A percentile compares a stretch with the other conserved stretches of the same genome.
Evolutionary conservation across 2,797 vertebrate species (phyloP).

Genomic region (Cottoperca gobio): DNA sequence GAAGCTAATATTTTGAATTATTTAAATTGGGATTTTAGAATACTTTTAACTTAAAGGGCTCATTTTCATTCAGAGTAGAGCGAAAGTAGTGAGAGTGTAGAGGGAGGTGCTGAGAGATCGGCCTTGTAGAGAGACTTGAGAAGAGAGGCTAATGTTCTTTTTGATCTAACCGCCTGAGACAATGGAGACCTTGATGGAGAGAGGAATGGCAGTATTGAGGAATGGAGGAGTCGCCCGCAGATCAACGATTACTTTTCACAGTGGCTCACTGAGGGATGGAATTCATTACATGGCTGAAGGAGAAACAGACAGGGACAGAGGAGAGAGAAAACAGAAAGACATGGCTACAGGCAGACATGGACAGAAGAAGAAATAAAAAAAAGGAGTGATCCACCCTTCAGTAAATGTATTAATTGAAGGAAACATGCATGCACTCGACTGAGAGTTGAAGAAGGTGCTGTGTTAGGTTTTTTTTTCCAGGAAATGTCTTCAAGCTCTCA

Average conservation of each 20-base stretch:
- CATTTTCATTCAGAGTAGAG: conserved; percentile 28
- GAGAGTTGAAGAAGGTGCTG: conserved; percentile 43
- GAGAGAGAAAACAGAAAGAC: conserved; percentile 5
- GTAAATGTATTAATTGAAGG: conserved; percentile 31
- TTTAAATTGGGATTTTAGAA: conserved; percentile 32
- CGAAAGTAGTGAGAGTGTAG: conserved; percentile 1
- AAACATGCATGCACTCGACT: conserved; percentile 18
- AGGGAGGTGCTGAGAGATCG: conserved; percentile 25
- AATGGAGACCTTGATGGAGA: conserved; percentile 73
- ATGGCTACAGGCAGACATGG: conserved; percentile 4
- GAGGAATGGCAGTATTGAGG: conserved; percentile 48
- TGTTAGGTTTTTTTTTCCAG: conserved; percentile 30
- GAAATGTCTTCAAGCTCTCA: conserved; percentile 45
- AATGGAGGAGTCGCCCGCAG: conserved; percentile 56
- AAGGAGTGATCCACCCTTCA: conserved; percentile 20
- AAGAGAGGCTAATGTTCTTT: conserved; percentile 56
- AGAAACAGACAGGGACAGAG: conserved; percentile 30
- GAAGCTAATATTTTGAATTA: conserved; percentile 27
- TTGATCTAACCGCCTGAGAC: conserved; percentile 63
- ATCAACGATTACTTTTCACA: conserved; percentile 62
- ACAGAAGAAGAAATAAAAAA: conserved; percentile 3
- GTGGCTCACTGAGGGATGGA: conserved; percentile 54
- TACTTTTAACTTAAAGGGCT: conserved; percentile 36
- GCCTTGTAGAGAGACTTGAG: conserved; percentile 40
- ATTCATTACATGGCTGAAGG: conserved; percentile 58